Evolutionary conservation across 2,888 invertebrate genomes (phyloP).

Genomic region (Napeogenes inachia): DNA sequence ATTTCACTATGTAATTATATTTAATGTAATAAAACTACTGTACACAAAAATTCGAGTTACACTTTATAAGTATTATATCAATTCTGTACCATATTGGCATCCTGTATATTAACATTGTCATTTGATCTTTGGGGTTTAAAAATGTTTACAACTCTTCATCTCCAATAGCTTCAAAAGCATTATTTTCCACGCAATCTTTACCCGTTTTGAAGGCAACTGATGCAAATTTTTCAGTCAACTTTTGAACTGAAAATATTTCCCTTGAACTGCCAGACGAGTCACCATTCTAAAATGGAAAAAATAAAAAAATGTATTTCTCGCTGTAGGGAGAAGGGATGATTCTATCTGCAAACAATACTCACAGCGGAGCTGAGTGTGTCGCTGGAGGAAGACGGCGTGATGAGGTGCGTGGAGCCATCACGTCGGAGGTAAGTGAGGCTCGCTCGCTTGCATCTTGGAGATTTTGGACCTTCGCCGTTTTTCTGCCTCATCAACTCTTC

Average conservation of each 20-base stretch:
- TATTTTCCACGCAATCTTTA: slow-evolving; percentile 88
- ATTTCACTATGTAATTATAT: slow-evolving; percentile 9
- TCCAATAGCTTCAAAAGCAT: slow-evolving; percentile 96
- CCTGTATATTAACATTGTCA: slow-evolving; percentile 9
- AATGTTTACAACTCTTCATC: slow-evolving; percentile 89
- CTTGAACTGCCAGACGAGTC: slow-evolving; percentile 75
- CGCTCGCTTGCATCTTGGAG: slow-evolving; percentile 74
- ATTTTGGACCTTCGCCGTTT: slow-evolving; percentile 74
- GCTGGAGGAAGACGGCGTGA: slow-evolving; percentile 75
- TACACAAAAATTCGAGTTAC: slow-evolving; percentile 17
- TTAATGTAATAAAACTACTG: slow-evolving; percentile 5
- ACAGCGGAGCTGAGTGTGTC: slow-evolving; percentile 72
- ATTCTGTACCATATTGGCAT: slow-evolving; percentile 15
- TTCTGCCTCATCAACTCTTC: slow-evolving; percentile 91
- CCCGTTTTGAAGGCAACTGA: slow-evolving; percentile 84
- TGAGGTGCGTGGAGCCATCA: slow-evolving; percentile 83
- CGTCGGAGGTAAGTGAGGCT: slow-evolving; percentile 84
- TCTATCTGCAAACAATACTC: slow-evolving; percentile 31
- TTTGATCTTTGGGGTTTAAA: slow-evolving; percentile 33
- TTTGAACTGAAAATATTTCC: slow-evolving; percentile 86
- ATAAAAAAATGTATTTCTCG: too few species aligned
- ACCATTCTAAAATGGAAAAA: slow-evolving; percentile 69
- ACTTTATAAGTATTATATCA: slow-evolving; percentile 5
- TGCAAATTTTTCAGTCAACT: slow-evolving; percentile 83
- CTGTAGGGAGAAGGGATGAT: too few species aligned